A percentile compares a stretch with the other conserved stretches of the same genome.
These are phyloP conservation scores for Caligus rogercresseyi DNA, from an alignment of 1,140 invertebrate genomes.

Conservation along the genomic window DNA sequence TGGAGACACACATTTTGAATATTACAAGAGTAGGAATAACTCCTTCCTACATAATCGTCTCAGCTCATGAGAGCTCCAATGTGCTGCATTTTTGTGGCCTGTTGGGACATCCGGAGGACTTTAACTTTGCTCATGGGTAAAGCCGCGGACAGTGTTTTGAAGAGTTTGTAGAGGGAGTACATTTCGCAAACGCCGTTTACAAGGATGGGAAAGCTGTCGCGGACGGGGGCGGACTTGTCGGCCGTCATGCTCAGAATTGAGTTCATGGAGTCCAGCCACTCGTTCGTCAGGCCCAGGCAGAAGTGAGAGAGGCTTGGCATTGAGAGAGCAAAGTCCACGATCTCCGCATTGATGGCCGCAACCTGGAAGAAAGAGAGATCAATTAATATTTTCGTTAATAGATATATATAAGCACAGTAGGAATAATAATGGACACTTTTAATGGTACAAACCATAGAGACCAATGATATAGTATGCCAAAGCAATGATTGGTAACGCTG, in stretches of 20 bases:
- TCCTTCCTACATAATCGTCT: too few relatives aligned
- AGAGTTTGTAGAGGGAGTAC: conserved; percentile 14
- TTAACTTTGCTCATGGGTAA: conserved; percentile 15
- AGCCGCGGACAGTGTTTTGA: background rate
- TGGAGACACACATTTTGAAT: too few relatives aligned
- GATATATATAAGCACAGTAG: too few relatives aligned
- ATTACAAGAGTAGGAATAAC: too few relatives aligned
- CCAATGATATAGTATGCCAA: too few relatives aligned
- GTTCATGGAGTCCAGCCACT: conserved; percentile 18
- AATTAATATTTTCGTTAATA: too few relatives aligned
- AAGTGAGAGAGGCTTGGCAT: conserved; percentile 11
- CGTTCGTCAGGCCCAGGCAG: conserved; percentile 14
- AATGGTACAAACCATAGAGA: too few relatives aligned
- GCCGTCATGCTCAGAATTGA: background rate
- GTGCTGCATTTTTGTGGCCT: conserved; percentile 10
- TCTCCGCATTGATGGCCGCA: conserved; percentile 10
- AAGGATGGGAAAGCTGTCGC: conserved; percentile 16
- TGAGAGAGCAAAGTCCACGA: conserved; percentile 7
- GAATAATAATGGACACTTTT: too few relatives aligned
- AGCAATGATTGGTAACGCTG: too few relatives aligned
- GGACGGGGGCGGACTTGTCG: background rate
- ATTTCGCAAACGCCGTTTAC: conserved; percentile 14
- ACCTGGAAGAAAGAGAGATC: background rate
- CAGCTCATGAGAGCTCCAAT: conserved; percentile 6
- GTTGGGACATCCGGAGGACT: conserved; percentile 13